These are phyloP conservation scores for Catagonus wagneri DNA, from an alignment of 2,113 vertebrate genomes.

Conservation along the genomic window DNA sequence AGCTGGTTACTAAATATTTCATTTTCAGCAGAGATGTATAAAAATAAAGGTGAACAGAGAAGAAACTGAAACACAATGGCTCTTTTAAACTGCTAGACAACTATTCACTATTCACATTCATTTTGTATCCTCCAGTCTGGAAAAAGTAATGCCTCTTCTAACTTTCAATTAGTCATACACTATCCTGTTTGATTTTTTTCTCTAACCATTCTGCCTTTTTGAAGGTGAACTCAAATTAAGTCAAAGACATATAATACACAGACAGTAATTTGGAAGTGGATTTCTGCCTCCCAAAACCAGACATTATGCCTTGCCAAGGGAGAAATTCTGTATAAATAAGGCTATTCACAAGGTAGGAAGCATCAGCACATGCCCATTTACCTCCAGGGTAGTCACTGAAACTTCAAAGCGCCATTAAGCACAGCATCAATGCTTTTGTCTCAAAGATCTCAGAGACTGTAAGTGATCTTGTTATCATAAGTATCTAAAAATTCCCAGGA, in stretches of 20 bases:
- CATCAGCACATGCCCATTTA: not conserved
- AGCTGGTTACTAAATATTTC: conserved; percentile 2
- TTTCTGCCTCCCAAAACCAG: conserved; percentile 50
- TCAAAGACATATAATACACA: conserved; percentile 64
- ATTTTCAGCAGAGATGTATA: conserved; percentile 33
- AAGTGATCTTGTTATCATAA: not conserved
- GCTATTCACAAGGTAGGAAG: not conserved
- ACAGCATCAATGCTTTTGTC: not conserved
- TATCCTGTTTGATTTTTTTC: conserved; percentile 77
- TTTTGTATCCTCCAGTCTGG: conserved; percentile 34
- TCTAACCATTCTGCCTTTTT: conserved; percentile 77
- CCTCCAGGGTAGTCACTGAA: not conserved
- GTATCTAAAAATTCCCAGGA: not conserved
- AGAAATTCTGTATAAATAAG: not conserved
- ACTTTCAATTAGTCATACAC: conserved; percentile 79
- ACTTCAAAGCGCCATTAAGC: conserved; percentile 26
- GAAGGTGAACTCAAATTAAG: conserved; percentile 78
- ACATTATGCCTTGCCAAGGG: conserved; percentile 57
- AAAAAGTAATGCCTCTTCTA: conserved; percentile 71
- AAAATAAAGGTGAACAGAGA: conserved; percentile 32
- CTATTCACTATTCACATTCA: conserved; percentile 63
- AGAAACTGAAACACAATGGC: conserved; percentile 46
- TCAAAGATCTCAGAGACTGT: not conserved
- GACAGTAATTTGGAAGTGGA: conserved; percentile 28
- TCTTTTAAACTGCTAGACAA: conserved; percentile 44